A percentile compares a stretch with the other conserved stretches of the same genome.
Evolutionary conservation across 2,797 vertebrate species (phyloP).

Genomic region (Microchirus variegatus): DNA sequence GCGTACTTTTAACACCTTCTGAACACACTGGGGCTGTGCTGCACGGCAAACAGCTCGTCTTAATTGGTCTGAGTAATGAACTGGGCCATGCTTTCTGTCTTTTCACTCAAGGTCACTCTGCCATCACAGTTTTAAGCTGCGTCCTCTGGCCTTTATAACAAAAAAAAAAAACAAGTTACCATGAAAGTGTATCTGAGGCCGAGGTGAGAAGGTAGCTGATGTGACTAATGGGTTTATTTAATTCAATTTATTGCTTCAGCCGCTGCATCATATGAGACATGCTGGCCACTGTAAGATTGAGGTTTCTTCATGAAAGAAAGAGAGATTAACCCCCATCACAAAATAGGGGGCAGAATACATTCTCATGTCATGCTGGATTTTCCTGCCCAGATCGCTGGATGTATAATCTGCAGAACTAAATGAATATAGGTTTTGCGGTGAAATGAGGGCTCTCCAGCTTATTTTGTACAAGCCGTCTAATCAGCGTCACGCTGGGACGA

Average conservation of each 20-base stretch:
- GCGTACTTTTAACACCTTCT: slow-evolving; percentile 76
- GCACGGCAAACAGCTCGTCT: slow-evolving; percentile 72
- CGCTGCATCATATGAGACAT: slow-evolving; percentile 69
- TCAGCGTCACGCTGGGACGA: slow-evolving; percentile 73
- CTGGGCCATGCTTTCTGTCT: slow-evolving; percentile 64
- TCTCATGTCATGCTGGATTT: slow-evolving; percentile 79
- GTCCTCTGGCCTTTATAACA: slow-evolving; percentile 71
- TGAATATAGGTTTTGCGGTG: slow-evolving; percentile 77
- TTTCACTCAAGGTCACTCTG: slow-evolving; percentile 78
- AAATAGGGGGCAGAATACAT: slow-evolving; percentile 66
- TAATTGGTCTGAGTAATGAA: slow-evolving; percentile 83
- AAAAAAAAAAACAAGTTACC: slow-evolving; percentile 67
- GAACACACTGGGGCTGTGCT: slow-evolving; percentile 66
- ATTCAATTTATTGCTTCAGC: slow-evolving; percentile 79
- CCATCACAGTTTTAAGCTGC: slow-evolving; percentile 43
- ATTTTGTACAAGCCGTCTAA: slow-evolving; percentile 74
- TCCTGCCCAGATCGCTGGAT: slow-evolving; percentile 59
- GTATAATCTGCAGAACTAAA: slow-evolving; percentile 81
- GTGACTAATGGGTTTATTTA: slow-evolving; percentile 85
- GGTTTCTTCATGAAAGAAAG: slow-evolving; percentile 76
- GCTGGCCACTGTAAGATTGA: slow-evolving; percentile 75
- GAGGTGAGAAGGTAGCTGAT: slow-evolving; percentile 80
- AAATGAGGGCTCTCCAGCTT: slow-evolving; percentile 72
- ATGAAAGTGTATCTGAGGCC: slow-evolving; percentile 77
- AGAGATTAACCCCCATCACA: slow-evolving; percentile 73